A percentile compares a stretch with the other conserved stretches of the same genome.
phyloP scores from a whole-genome alignment of 2,888 invertebrate species.

The Meta bourneti region DNA sequence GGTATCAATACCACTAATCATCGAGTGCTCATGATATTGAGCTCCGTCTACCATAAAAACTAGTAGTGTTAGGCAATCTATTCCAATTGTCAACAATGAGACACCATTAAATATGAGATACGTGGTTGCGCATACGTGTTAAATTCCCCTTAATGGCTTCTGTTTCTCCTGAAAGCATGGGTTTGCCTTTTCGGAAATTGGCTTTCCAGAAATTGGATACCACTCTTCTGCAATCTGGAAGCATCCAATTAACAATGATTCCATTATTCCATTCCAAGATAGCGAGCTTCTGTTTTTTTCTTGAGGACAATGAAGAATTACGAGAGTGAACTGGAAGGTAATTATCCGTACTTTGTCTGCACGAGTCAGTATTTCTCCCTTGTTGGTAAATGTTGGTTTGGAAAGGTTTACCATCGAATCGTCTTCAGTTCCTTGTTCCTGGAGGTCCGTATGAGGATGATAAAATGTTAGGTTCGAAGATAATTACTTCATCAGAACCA shows the following conservation, averaged over 20 bases:
- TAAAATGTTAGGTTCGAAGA: neutral
- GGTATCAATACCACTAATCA: neutral
- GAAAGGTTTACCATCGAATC: neutral
- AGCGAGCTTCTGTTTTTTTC: neutral
- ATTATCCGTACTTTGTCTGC: constrained; percentile 7
- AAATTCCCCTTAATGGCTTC: constrained; percentile 20
- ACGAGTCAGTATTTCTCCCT: constrained; percentile 18
- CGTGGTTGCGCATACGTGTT: constrained; percentile 22
- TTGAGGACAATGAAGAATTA: neutral
- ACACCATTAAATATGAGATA: constrained; percentile 13
- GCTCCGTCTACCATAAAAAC: neutral
- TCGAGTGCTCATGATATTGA: neutral
- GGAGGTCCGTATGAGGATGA: constrained; percentile 3
- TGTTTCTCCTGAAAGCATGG: neutral
- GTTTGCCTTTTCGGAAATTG: neutral
- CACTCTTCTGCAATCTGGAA: neutral
- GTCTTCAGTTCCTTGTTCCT: neutral
- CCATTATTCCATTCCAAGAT: neutral
- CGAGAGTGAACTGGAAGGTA: neutral
- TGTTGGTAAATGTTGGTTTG: neutral
- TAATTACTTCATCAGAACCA: constrained; percentile 23
- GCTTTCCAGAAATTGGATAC: neutral
- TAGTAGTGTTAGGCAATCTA: neutral
- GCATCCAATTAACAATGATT: neutral
- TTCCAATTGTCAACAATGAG: constrained; percentile 5